Evolutionary conservation across 1,140 invertebrate species (phyloP), one percentile per base, ranked within the genome.

Genomic region (Eubasilissa regina): DNA sequence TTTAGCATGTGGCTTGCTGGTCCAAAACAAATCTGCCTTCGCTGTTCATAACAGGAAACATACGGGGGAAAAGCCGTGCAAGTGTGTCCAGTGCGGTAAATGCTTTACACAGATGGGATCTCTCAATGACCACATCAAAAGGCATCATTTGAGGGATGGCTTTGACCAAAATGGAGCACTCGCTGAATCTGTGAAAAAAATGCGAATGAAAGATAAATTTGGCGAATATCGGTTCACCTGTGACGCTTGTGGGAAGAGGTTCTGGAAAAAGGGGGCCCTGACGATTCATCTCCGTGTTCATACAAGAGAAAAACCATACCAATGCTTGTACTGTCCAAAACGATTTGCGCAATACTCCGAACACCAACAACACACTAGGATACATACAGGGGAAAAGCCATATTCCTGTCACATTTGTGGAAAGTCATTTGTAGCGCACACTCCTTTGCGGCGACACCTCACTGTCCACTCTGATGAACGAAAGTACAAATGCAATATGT

Each of bases 311-410:
- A 82, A 80, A 15, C 78, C 81, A 0, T 78, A 82, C 72, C 25
- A 82, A 21, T 81, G 80, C 17, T 3, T 35, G 0, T 43, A 75
- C 17, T 81, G 80, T 44, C 62, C 70, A 13, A 53, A 58, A 13
- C 19, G 70, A 12, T 81, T 81, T 55, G 44, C 80, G 9, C 80
- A 93, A 58, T 47, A 35, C 1, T 48, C 68, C 0, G 72, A 56
- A 7, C 73, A 75, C 35, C 51, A 17, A 7, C 60, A 66, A 10
- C 79, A 80, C 45, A 58, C 19, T 0, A 47, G 35, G 77, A 92
- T 93, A 64, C 96, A 97, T 84, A 97, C 95, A 1, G 95, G 94
- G 7, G 95, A 94, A 64, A 95, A 95, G 90, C 95, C 95, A 0
- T 93, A 91, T 80, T 90, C 90, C 25, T 93, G 92, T 81, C 91